A percentile compares a stretch with the other conserved stretches of the same genome.
phyloP scores from a whole-genome alignment of 1,140 invertebrate species.

The Thaumatotibia leucotreta region DNA sequence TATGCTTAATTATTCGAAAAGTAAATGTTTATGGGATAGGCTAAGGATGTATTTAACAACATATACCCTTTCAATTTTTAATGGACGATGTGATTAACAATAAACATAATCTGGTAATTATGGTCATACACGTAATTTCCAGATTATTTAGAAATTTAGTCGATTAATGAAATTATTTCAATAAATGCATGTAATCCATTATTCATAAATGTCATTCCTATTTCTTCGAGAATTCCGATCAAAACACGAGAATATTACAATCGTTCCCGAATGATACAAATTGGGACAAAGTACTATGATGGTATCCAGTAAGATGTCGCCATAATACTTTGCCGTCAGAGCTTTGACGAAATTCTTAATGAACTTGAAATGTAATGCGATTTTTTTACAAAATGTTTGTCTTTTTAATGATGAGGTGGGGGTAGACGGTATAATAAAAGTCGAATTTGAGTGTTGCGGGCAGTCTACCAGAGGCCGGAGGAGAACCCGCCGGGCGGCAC shows the following conservation, averaged over 20 bases:
- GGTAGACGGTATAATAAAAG: background rate
- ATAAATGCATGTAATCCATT: slow-evolving; percentile 15
- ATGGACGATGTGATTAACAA: slow-evolving; percentile 45
- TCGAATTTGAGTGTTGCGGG: slow-evolving; percentile 7
- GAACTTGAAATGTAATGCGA: background rate
- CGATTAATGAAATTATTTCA: slow-evolving; percentile 38
- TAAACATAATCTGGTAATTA: background rate
- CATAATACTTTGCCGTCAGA: background rate
- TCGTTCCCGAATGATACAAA: too few relatives aligned
- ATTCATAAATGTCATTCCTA: background rate
- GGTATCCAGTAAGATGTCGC: too few relatives aligned
- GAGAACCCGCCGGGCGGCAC: slow-evolving; percentile 72
- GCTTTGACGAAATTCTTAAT: background rate
- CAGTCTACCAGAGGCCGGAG: slow-evolving; percentile 71
- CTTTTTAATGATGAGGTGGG: background rate
- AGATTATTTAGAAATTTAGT: slow-evolving; percentile 37
- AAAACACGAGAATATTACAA: background rate
- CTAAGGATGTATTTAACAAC: slow-evolving; percentile 71
- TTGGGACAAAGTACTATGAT: too few relatives aligned
- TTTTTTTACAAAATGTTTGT: background rate
- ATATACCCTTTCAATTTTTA: slow-evolving; percentile 57
- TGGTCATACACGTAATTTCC: background rate
- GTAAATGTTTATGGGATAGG: slow-evolving; percentile 63
- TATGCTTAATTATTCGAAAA: slow-evolving; percentile 66
- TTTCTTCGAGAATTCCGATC: background rate